Evolutionary conservation across 2,888 invertebrate genomes (phyloP).

Genomic region (Acleris literana): DNA sequence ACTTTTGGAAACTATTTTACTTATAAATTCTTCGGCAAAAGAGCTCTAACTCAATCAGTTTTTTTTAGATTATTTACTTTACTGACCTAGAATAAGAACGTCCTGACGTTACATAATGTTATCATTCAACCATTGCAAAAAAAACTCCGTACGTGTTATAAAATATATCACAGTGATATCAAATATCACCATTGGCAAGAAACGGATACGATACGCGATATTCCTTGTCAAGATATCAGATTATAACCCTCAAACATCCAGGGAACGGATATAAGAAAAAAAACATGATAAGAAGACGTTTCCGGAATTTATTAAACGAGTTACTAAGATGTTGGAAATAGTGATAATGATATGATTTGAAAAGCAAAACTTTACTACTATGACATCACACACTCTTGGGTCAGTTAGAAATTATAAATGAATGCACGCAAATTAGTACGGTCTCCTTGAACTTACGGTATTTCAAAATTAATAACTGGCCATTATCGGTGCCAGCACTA

Average conservation of each 20-base stretch:
- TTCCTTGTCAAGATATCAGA: constrained; percentile 37
- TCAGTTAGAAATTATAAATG: too few relatives aligned
- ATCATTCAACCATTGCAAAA: constrained; percentile 17
- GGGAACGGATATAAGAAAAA: constrained; percentile 28
- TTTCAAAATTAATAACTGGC: constrained; percentile 12
- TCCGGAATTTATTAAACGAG: constrained; percentile 47
- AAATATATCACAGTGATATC: constrained; percentile 40
- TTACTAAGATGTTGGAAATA: constrained; percentile 36
- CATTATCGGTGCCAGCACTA: constrained; percentile 11
- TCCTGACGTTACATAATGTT: constrained; percentile 6
- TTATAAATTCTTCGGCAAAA: too few relatives aligned
- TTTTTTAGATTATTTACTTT: too few relatives aligned
- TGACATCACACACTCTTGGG: too few relatives aligned
- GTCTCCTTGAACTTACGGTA: constrained; percentile 15
- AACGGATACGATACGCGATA: constrained; percentile 42
- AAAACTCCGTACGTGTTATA: background rate
- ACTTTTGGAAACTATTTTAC: too few relatives aligned
- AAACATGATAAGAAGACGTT: constrained; percentile 47
- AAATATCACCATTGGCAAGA: constrained; percentile 44
- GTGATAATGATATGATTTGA: too few relatives aligned
- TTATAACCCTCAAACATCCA: constrained; percentile 24
- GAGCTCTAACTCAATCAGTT: too few relatives aligned
- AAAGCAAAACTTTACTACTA: too few relatives aligned
- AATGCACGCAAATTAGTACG: background rate
- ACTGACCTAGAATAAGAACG: too few relatives aligned